Conservation (phyloP, 2,888 invertebrate genomes). For the Pomacea canaliculata region DNA sequence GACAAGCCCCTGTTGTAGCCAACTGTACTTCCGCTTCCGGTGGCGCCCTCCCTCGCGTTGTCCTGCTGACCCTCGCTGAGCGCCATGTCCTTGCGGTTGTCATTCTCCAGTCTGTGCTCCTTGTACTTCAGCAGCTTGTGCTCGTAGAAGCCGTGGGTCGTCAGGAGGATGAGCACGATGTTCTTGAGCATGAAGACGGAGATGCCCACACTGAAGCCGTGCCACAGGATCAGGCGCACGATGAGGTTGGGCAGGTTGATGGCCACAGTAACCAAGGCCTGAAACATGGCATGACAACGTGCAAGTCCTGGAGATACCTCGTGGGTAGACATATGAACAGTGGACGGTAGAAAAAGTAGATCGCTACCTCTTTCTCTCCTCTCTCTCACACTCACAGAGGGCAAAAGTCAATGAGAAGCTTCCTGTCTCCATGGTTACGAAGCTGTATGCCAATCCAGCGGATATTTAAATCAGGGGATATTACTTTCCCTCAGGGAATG, state of each 20-base stretch:
- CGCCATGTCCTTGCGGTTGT: not conserved
- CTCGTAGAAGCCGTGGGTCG: constrained; percentile 62
- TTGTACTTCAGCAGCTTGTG: constrained; percentile 29
- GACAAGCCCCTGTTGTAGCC: not conserved
- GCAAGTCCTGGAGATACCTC: too few species aligned
- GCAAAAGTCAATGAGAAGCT: too few species aligned
- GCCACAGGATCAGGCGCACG: constrained; percentile 73
- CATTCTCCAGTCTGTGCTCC: constrained; percentile 9
- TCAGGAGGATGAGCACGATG: constrained; percentile 72
- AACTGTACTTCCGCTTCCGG: not conserved
- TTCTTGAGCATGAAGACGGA: constrained; percentile 75
- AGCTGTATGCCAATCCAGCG: too few species aligned
- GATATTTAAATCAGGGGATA: too few species aligned
- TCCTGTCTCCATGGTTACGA: too few species aligned
- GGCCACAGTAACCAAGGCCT: constrained; percentile 13
- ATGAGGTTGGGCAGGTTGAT: constrained; percentile 73
- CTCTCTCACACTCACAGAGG: too few species aligned
- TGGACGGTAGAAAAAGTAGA: too few species aligned
- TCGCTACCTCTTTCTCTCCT: too few species aligned
- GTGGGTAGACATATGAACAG: too few species aligned
- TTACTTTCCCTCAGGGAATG: too few species aligned
- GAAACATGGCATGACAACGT: not conserved
- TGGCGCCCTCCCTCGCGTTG: not conserved
- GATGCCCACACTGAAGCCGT: constrained; percentile 70
- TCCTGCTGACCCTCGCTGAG: not conserved